These are phyloP conservation scores for Stichopus chloronotus DNA, from an alignment of 35 echinoderm and acorn worm species.

Conservation along the genomic window DNA sequence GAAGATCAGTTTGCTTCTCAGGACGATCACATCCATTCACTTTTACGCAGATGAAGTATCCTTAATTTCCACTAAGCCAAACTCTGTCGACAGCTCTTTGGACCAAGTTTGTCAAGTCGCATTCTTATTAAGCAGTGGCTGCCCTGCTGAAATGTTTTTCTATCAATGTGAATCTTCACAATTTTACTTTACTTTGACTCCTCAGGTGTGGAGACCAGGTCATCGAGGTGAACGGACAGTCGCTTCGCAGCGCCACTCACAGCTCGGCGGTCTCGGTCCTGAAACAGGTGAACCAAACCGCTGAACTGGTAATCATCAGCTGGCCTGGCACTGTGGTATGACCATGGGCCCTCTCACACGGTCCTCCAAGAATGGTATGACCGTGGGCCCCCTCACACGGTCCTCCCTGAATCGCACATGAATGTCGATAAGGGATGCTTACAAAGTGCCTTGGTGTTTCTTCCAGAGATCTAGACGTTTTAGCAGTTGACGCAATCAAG, in stretches of 20 bases:
- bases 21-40: too few relatives aligned
- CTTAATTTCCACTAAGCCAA: too few relatives aligned
- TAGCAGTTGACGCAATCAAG: background rate
- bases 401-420: background rate
- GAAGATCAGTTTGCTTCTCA: too few relatives aligned
- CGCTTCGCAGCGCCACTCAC: conserved; percentile 74
- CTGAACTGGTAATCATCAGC: conserved; percentile 74
- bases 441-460: background rate
- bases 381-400: too few relatives aligned
- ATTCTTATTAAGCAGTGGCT: too few relatives aligned
- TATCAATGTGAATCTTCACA: too few relatives aligned
- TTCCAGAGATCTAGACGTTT: background rate
- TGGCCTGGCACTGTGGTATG: conserved; percentile 96
- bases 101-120: too few relatives aligned
- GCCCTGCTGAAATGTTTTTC: too few relatives aligned
- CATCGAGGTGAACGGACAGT: conserved; percentile 80
- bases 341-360: background rate
- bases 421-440: background rate
- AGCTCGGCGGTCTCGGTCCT: conserved; percentile 80
- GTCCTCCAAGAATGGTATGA: background rate
- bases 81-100: too few relatives aligned
- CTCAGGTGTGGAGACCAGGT: conserved; percentile 92
- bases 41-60: too few relatives aligned
- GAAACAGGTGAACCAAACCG: conserved; percentile 70
- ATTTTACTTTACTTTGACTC: background rate